Base-by-base conservation (phyloP, 2,888 invertebrate species). In the Boloria euphrosyne region DNA sequence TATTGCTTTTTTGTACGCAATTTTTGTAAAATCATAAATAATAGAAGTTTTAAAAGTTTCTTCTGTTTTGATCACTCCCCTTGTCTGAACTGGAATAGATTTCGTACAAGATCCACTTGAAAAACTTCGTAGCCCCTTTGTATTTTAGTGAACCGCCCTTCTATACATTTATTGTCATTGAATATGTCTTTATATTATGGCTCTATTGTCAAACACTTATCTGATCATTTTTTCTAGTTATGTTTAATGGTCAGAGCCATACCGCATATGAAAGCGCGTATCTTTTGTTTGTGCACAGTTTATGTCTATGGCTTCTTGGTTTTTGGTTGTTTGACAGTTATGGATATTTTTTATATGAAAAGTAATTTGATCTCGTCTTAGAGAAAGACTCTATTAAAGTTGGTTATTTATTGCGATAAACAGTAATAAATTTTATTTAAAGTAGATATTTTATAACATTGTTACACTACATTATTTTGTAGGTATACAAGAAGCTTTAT, bases 131-230 rank as follows among this genome's bases (percentile, higher is more conserved):
- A 72, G 79, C 59, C 49, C 83, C 86, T 84, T 91, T 91, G 86
- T 91, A 80, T 82, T 76, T 80, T 86, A 83, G 80, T 79, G 85
- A 88, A 89, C 86, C 89, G 89, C 84, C 86, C 87, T 86, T 87
- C 85, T 81, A 78, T 78, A 82, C 87, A 90, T 91, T 90, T 92
- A 92, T 86, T 89, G 89, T 89, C 79, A 80, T 81, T 81, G 85
- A 87, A 88, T 91, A 90, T 90, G 90, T 92, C 91, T 91, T 90
- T 91, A 92, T 91, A 82, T 82, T 82, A 80, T 79, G 80, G 77
- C 76, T 80, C 87, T 75, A 86, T 92, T 90, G 89, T 91, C 79
- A 74, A 76, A 80, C 85, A 89, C 85, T 90, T 92, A 92, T 91
- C 92, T 89, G 90, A 91, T 92, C 88, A 82, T 59, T 83, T 80